phyloP scores from a whole-genome alignment of 2,797 vertebrate genomes.

The Anguilla anguilla region DNA sequence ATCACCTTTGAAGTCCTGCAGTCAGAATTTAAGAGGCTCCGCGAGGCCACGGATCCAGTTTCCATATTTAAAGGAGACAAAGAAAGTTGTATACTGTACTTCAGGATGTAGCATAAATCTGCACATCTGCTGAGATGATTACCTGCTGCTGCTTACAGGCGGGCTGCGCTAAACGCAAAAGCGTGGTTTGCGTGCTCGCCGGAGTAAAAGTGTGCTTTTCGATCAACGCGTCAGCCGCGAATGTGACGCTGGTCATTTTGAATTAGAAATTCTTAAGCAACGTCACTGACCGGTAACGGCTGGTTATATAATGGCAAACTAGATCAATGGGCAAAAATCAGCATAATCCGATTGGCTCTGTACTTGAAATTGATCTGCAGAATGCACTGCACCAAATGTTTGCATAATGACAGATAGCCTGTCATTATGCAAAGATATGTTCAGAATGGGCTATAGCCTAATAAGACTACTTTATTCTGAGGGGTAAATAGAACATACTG shows the following conservation, averaged over 20 bases:
- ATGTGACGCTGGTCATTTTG: background rate
- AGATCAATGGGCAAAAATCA: background rate
- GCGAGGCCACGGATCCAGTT: background rate
- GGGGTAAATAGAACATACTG: background rate
- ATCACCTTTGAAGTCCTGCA: constrained; percentile 3
- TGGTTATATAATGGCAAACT: no score
- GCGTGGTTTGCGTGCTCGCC: background rate
- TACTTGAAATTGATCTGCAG: background rate
- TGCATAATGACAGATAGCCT: no score
- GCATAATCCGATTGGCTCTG: background rate
- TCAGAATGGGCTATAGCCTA: background rate
- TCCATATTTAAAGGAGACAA: background rate
- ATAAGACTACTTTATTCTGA: no score
- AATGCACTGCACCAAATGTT: no score
- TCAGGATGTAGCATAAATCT: constrained; percentile 19
- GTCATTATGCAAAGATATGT: background rate
- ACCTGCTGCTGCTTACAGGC: background rate
- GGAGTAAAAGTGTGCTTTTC: background rate
- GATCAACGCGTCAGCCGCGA: background rate
- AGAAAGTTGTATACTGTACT: constrained; percentile 11
- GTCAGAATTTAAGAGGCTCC: background rate
- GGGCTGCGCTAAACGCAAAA: background rate
- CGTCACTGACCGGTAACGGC: background rate
- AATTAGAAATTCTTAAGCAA: background rate
- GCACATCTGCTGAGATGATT: constrained; percentile 19